Base-by-base conservation (phyloP, 2,797 vertebrate species). In the Mormyrops boulengeri region DNA sequence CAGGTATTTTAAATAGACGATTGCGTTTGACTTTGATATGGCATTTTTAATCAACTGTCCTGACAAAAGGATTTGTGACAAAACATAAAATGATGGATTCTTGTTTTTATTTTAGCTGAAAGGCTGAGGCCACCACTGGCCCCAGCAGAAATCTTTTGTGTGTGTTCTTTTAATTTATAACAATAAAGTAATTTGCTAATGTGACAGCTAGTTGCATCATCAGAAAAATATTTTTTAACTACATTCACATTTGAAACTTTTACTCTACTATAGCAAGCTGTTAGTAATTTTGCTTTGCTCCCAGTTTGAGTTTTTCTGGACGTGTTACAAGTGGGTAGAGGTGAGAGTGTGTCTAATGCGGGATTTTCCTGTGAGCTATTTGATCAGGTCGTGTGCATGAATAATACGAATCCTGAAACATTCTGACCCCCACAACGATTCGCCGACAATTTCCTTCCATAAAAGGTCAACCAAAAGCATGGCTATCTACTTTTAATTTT, bases 91-190 rank as follows among this genome's bases (percentile, higher is more conserved):
- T 90, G 90, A 91, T 93, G 92, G 92, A 88, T 91, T 86, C 91
- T 69, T 34, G 22, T 30, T 90, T 95, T 94, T 94, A 90, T 94
- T 93, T 94, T 90, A 91, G 90, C 89, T 92, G 91, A n/a, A n/a
- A 85, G 85, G 2, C 55, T 89, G 91, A 88, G 38, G 34, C 66
- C 66, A 89, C 88, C 34, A 3, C 85, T 17, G 82, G 49, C 80
- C 88, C 30, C 30, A 73, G 66, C 88, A 22, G 91, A 91, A 34
- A 91, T 92, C 94, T 91, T 93, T 88, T 17, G 88, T 89, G 52
- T 8, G 41, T 82, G n/a, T 50, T 53, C 60, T 34, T 41, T 80
- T 88, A 19, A 50, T 52, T 44, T 55, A 2, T 73, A 77, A 50
- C n/a, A 50, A 47, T 85, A 85, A 19, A 6, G 30, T 38, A 73